Conservation (phyloP, 2,113 vertebrate species). For the Saimiri boliviensis region DNA sequence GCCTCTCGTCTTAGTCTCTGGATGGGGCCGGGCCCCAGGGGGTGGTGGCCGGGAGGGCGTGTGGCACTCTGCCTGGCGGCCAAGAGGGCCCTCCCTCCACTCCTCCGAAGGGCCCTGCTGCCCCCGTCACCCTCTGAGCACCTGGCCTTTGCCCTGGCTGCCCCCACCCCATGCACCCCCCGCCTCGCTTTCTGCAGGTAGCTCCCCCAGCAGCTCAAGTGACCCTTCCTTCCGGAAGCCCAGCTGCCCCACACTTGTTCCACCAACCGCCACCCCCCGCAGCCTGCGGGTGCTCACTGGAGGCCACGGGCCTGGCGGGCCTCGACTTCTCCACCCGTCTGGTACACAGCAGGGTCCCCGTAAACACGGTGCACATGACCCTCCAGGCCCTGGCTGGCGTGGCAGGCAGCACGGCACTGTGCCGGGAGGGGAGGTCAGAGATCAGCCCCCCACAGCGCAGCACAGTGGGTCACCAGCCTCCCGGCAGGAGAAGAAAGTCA, state of each 20-base stretch:
- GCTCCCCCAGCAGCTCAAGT: not conserved
- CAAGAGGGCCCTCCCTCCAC: not conserved
- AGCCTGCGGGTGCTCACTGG: not conserved
- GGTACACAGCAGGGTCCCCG: no score
- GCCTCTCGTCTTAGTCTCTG: not conserved
- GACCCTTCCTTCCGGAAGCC: not conserved
- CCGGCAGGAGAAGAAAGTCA: not conserved
- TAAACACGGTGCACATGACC: not conserved
- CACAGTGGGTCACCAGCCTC: not conserved
- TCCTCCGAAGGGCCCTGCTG: not conserved
- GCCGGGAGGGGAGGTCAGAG: no score
- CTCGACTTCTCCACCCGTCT: not conserved
- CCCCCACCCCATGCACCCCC: not conserved
- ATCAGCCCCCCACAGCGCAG: not conserved
- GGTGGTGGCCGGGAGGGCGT: not conserved
- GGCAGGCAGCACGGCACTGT: not conserved
- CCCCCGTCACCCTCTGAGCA: not conserved
- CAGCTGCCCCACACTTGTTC: not conserved
- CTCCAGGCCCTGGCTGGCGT: not conserved
- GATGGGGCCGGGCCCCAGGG: not conserved
- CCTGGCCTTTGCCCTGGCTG: fast-evolving
- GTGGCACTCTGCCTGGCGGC: not conserved
- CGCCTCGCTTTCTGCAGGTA: not conserved
- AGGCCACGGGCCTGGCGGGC: not conserved
- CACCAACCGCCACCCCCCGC: fast-evolving